Percentiles rank a stretch among this genome's conserved stretches.
These are phyloP conservation scores for Acrossocheilus fasciatus DNA, from an alignment of 2,797 vertebrate species.

Conservation along the genomic window DNA sequence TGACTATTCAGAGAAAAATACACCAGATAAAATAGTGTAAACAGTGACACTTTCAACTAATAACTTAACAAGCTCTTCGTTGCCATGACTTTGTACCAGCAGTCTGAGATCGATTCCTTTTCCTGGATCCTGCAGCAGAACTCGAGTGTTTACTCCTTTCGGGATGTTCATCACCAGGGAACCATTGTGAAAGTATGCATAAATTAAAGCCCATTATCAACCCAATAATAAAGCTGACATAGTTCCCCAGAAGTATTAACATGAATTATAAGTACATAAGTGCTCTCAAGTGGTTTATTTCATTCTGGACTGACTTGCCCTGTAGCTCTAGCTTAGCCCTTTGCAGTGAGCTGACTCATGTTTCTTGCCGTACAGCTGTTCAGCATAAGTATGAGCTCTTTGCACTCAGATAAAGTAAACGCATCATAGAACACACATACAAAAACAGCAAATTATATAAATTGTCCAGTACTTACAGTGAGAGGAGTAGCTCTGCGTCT, in stretches of 20 bases:
- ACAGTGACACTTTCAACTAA: not conserved
- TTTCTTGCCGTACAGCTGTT: not conserved
- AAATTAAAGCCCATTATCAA: constrained; percentile 14
- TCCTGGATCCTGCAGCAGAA: not conserved
- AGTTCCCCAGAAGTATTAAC: not conserved
- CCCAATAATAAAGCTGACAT: not conserved
- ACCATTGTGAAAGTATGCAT: constrained; percentile 15
- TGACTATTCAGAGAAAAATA: not conserved
- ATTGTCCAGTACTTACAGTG: constrained; percentile 28
- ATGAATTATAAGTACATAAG: not conserved
- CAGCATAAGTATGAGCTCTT: not conserved
- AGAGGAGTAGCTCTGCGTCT: not conserved
- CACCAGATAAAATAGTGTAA: not conserved
- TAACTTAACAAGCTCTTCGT: not conserved
- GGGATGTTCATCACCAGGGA: not conserved
- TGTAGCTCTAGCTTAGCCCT: constrained; percentile 1
- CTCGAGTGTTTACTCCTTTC: not conserved
- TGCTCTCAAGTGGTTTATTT: not conserved
- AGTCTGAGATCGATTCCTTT: not conserved
- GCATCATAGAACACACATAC: not conserved
- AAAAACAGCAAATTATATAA: not conserved
- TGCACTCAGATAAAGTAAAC: not conserved
- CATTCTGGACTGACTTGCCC: not conserved
- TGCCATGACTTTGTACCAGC: no score
- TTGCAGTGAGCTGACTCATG: constrained; percentile 10